Base-by-base conservation (phyloP, 2,888 invertebrate species). In the Anoncus sp. region DNA sequence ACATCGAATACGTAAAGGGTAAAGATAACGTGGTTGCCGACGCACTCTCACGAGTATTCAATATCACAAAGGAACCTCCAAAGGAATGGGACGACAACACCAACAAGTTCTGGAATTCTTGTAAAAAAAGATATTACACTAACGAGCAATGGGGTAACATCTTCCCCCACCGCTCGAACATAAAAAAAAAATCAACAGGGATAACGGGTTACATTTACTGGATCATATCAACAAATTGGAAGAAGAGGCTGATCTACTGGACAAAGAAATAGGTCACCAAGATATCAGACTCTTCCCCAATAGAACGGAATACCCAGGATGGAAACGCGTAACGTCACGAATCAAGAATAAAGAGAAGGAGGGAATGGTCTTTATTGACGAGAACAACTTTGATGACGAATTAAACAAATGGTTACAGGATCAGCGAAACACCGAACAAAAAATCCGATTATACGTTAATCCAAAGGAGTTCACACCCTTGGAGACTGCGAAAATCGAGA, bases 21-120 rank as follows among this genome's bases (percentile, higher is more conserved):
- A 80, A 69, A 57, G n/a, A 66, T 14, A 88, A 88, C 71, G 47
- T 77, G 10, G 84, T 85, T 72, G 88, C 85, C 5, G 89, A 88
- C 53, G 84, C 83, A 24, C 71, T 86, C 24, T 83, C 72, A 10
- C 12, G 62, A 63, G 22, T 69, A 9, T 40, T 59, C 40, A 59
- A 38, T 10, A 59, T 59, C n/a, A 59, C 40, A 10, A 27, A 45
- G n/a, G 14, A 45, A 18, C 45, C 62, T 27, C 62, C 62, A 4
- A 12, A 1, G n/a, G 10, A 45, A 16, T 62, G 62, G 62, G 18
- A 16, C 12, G 31, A 62, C 10, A 27, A n/a, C 6, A 14, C 5
- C 18, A 22, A 27, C 9, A 10, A 31, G 4, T 40, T 53, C 24
- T 66, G 66, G 66, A 18, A 66, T 27, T 24, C 53, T 24, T 2